These are phyloP conservation scores for Peromyscus aztecus DNA, from an alignment of 2,797 vertebrate species.

Conservation along the genomic window DNA sequence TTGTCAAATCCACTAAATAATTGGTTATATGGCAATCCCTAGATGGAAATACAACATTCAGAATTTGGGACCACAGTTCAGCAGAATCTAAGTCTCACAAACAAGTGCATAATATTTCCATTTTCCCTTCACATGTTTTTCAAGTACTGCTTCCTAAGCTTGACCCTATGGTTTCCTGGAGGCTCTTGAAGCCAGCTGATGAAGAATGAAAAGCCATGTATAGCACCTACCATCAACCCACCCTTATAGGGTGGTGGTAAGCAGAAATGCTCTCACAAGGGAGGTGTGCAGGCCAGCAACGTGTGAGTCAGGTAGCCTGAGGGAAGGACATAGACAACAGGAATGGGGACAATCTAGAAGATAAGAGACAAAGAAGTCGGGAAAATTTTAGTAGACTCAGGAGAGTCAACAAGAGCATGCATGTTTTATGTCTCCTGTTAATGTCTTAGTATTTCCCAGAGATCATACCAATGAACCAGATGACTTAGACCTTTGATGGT, in stretches of 20 bases:
- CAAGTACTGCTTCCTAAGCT: not conserved
- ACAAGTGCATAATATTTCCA: not conserved
- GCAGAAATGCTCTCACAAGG: not conserved
- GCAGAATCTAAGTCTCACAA: not conserved
- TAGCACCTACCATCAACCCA: rapidly evolving
- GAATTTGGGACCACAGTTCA: not conserved
- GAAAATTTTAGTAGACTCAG: not conserved
- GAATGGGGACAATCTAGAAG: not conserved
- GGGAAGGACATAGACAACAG: not conserved
- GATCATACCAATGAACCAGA: not conserved
- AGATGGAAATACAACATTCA: not conserved
- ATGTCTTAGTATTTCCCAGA: not conserved
- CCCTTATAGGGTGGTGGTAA: not conserved
- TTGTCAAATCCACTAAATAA: not conserved
- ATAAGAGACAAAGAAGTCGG: not conserved
- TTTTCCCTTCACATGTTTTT: not conserved
- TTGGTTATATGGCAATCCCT: not conserved
- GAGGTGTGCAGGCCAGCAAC: not conserved
- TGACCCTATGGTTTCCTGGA: not conserved
- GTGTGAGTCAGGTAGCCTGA: not conserved
- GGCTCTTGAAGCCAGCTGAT: not conserved
- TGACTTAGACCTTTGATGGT: not conserved
- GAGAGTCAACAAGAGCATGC: not conserved
- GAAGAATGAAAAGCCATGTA: not conserved
- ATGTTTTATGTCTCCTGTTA: not conserved